These are phyloP conservation scores for Sminthurinus signatus DNA, from an alignment of 1,140 invertebrate species.

Conservation along the genomic window DNA sequence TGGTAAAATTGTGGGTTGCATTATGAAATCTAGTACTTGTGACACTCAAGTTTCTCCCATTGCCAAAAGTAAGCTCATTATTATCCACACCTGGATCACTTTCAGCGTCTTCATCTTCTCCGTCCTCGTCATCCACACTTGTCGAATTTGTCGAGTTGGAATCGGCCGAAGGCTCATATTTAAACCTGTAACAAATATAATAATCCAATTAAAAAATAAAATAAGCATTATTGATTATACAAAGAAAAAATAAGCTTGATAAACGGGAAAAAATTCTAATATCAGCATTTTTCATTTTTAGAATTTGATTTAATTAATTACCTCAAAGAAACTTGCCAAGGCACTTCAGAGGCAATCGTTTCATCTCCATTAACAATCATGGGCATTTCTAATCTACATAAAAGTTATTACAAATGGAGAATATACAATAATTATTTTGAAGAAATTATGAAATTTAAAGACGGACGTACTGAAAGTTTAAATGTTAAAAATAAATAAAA, in stretches of 20 bases:
- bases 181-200: no score
- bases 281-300: no score
- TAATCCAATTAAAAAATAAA: no score
- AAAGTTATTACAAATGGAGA: background rate
- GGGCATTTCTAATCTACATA: constrained; percentile 2
- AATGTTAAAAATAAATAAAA: no score
- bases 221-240: no score
- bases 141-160: background rate
- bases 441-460: no score
- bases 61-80: background rate
- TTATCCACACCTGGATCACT: background rate
- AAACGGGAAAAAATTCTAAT: no score
- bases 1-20: background rate
- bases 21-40: background rate
- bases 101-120: background rate
- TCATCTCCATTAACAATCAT: constrained; percentile 28
- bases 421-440: no score
- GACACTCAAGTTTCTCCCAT: background rate
- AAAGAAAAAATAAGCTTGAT: no score
- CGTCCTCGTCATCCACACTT: background rate
- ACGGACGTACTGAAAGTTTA: no score
- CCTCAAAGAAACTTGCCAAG: constrained; percentile 28
- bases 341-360: constrained; percentile 13
- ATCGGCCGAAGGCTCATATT: background rate
- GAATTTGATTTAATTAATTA: no score